Percentiles rank a stretch among this genome's conserved stretches.
phyloP scores from a whole-genome alignment of 1,140 invertebrate species.

The Cecropterus lyciades region DNA sequence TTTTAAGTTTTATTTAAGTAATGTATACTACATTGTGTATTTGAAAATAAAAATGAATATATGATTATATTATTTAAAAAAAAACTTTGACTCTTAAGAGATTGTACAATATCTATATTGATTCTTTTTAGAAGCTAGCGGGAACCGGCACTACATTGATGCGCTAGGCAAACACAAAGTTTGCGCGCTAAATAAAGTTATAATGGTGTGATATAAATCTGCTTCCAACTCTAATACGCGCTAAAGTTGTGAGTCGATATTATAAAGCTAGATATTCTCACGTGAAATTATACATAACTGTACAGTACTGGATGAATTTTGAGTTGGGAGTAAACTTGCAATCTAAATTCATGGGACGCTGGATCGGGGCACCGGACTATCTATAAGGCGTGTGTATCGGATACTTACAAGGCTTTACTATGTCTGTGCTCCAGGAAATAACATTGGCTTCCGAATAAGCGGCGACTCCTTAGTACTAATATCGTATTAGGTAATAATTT shows the following conservation, averaged over 20 bases:
- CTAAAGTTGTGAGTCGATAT: slow-evolving; percentile 20
- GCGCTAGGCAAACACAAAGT: slow-evolving; percentile 9
- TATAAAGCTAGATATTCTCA: slow-evolving; percentile 38
- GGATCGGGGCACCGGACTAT: slow-evolving; percentile 42
- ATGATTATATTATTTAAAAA: no score
- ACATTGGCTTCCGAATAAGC: not conserved
- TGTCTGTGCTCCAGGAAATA: slow-evolving; percentile 23
- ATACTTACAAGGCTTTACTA: slow-evolving; percentile 38
- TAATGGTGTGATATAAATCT: not conserved
- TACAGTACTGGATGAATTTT: slow-evolving; percentile 55
- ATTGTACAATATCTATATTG: no score
- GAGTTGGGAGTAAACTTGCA: slow-evolving; percentile 65
- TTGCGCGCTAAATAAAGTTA: slow-evolving; percentile 15
- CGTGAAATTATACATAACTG: slow-evolving; percentile 48
- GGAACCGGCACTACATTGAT: no score
- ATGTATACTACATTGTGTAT: no score
- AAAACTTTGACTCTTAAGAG: no score
- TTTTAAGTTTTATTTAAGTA: no score
- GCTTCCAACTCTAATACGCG: no score
- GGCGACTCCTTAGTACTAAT: slow-evolving; percentile 1
- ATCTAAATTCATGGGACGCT: slow-evolving; percentile 67
- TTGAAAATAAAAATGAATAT: no score
- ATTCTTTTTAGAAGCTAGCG: no score
- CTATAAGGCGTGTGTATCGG: slow-evolving; percentile 25
- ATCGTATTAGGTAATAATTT: no score